These are phyloP conservation scores for Natator depressus DNA, from an alignment of 2,113 vertebrate genomes.

Conservation along the genomic window DNA sequence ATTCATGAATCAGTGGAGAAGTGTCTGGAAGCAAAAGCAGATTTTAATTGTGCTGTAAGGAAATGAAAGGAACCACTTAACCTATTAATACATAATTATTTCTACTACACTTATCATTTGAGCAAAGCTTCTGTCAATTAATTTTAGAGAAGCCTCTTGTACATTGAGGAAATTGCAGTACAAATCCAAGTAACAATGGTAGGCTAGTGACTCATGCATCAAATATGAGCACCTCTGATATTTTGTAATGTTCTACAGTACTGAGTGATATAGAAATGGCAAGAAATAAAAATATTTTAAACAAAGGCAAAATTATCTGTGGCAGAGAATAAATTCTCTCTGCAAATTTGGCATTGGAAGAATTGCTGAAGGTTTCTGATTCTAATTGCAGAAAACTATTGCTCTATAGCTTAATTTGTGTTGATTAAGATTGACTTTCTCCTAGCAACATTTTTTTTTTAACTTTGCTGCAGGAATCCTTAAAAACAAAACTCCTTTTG, in stretches of 20 bases:
- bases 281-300: not conserved
- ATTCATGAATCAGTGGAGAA: not conserved
- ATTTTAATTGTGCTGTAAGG: not conserved
- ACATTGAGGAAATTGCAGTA: not conserved
- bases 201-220: not conserved
- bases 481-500: not conserved
- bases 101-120: not conserved
- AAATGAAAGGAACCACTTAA: not conserved
- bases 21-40: not conserved
- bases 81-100: not conserved
- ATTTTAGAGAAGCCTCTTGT: not conserved
- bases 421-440: not conserved
- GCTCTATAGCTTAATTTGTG: not conserved
- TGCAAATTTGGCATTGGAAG: not conserved
- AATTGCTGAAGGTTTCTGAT: not conserved
- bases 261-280: not conserved
- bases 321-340: not conserved
- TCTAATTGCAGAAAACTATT: not conserved
- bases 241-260: not conserved
- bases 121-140: not conserved
- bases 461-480: not conserved
- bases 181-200: not conserved
- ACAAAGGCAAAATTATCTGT: not conserved
- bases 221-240: not conserved
- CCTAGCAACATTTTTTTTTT: not conserved